Evolutionary conservation across 2,797 vertebrate species (phyloP).

Genomic region (Echiichthys vipera): DNA sequence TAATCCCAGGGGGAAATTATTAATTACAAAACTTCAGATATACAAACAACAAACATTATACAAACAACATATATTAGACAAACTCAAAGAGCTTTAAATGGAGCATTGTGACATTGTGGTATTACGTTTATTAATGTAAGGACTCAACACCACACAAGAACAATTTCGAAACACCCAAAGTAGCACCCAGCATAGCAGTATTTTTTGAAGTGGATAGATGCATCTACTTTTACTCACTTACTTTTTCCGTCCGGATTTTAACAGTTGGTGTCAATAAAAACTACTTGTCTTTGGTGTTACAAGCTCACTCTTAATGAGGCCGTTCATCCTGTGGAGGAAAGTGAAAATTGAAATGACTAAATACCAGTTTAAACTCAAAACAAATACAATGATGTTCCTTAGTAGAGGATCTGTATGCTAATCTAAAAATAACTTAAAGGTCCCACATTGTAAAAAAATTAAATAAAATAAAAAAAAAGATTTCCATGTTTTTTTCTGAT

Average conservation of each 20-base stretch:
- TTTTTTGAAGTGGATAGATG: neutral
- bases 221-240: neutral
- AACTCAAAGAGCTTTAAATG: no score
- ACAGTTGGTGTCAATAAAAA: neutral
- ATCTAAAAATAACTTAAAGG: no score
- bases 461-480: no score
- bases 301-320: neutral
- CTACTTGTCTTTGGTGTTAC: neutral
- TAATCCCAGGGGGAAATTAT: no score
- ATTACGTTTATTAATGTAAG: neutral
- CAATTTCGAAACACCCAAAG: neutral
- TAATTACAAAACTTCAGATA: no score
- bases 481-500: no score
- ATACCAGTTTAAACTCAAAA: neutral
- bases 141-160: neutral
- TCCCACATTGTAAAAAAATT: no score
- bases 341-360: neutral
- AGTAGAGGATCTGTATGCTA: neutral
- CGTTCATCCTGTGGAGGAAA: neutral
- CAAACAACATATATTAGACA: no score
- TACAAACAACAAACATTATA: no score
- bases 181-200: neutral
- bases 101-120: neutral
- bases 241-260: neutral
- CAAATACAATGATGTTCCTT: neutral